Evolutionary conservation across 2,113 vertebrate genomes (phyloP), one percentile per base, ranked within the genome.

Genomic region (Fulica atra): DNA sequence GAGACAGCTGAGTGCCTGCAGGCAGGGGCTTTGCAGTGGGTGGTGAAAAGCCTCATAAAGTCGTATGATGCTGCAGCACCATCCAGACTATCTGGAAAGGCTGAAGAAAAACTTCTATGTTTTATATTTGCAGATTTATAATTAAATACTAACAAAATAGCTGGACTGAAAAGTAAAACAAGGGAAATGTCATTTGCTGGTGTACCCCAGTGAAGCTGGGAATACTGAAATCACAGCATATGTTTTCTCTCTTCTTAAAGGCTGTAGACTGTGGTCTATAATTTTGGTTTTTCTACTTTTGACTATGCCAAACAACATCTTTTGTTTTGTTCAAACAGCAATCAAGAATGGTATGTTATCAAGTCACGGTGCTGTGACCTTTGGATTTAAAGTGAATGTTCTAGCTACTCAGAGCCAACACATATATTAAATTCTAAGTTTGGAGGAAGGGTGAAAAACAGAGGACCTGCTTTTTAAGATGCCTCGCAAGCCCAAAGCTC

Each of bases 211-310:
- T 63, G 69, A 79, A 79, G 53, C 35, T 57, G 83, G 71, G 77
- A 84, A 72, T 72, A 15, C 61, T 76, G 76, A 92, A 94, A 79
- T 88, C 88, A 81, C 76, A 93, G 53, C 92, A 92, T 86, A 79
- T 84, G 88, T 93, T 96, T 96, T 90, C 71, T 81, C 44, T 96
- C 88, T 93, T 64, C 72, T 85, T 76, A 71, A 95, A 71, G 80
- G 81, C 59, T 88, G 80, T 36, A 86, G 88, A 72, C 88, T 91
- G 77, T 92, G 80, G 72, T 68, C 86, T 93, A 7, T 96, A 95
- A 96, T 96, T 96, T 92, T 95, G 90, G 80, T 87, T 95, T 95
- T 96, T 95, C 80, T 95, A n/a, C 86, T 94, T 93, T 63, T 84
- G 69, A 86, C 69, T 36, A 44, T 40, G 80, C 93, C 95, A 96